Evolutionary conservation across 2,113 vertebrate species (phyloP).

Genomic region (Tupaia tana): DNA sequence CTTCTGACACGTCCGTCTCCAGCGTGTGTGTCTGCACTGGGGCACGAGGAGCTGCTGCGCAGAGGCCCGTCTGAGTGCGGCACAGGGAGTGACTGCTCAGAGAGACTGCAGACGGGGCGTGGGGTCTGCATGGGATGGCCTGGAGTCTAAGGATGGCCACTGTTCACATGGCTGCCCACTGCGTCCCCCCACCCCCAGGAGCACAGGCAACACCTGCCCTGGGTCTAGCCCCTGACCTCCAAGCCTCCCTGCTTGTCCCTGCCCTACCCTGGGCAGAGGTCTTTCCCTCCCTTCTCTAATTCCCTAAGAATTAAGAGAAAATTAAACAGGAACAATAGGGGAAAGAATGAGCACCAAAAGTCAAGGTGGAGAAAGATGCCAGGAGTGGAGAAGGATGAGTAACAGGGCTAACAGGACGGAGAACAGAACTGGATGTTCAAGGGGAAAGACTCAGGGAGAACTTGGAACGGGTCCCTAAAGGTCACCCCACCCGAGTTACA

Average conservation of each 20-base stretch:
- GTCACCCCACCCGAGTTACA: conserved; percentile 4
- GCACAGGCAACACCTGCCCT: conserved; percentile 64
- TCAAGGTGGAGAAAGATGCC: conserved; percentile 23
- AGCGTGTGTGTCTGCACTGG: conserved; percentile 49
- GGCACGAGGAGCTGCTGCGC: conserved; percentile 69
- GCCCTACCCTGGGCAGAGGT: conserved; percentile 35
- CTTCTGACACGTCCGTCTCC: conserved; percentile 24
- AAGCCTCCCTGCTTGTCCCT: conserved; percentile 33
- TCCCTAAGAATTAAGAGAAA: conserved; percentile 58
- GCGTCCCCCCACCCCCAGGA: conserved; percentile 47
- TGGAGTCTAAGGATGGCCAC: conserved; percentile 71
- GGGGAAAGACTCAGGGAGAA: conserved; percentile 6
- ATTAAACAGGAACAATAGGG: conserved; percentile 49
- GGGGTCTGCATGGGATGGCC: conserved; percentile 72
- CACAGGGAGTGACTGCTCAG: conserved; percentile 77
- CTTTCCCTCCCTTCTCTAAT: conserved; percentile 62
- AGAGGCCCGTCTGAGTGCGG: conserved; percentile 69
- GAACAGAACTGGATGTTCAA: background rate
- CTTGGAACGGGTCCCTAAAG: conserved; percentile 47
- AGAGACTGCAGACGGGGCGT: conserved; percentile 66
- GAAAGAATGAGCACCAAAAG: conserved; percentile 51
- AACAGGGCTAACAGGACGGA: conserved; percentile 57
- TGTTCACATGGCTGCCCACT: conserved; percentile 59
- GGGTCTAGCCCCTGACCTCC: conserved; percentile 62
- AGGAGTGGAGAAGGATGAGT: conserved; percentile 4